Evolutionary conservation across 2,113 vertebrate species (phyloP), one percentile per base, ranked within the genome.

Genomic region (Tenrec ecaudatus): DNA sequence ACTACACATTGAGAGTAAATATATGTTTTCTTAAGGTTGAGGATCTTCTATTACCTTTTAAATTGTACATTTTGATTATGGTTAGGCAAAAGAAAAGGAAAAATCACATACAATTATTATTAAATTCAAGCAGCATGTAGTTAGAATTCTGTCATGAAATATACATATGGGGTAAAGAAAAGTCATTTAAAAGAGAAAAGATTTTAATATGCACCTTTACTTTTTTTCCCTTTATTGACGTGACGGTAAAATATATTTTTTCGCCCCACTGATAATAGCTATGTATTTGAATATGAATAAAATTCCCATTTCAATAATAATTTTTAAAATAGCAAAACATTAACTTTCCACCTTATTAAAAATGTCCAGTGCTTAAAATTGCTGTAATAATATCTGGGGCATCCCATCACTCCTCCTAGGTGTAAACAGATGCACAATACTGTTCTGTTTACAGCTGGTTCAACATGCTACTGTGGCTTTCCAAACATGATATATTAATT

Each of bases 271-370:
- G 86, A 79, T 15, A 62, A 23, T 53, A 91, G 53, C 11, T 84
- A 27, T 73, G 88, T 64, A 33, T 92, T 57, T 91, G 6, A 16
- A 53, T 76, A 89, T 86, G 94, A 93, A 89, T 64, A 79, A 29
- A 88, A 75, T 1, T 36, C 8, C 5, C 2, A 92, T 15, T 94
- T 90, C 57, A 62, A 33, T 77, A 5, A 20, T 60, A 93, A 11
- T 89, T 93, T 91, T 4, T 0, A 8, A 91, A 87, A 23, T 84
- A 11, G 0, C 68, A 95, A 79, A 93, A 5, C 71, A 94, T 90
- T 93, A 92, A 89, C 69, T 82, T 89, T 31, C 20, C 25, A 64
- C 83, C 19, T 86, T 88, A 80, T 40, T 57, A 87, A 88, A 69
- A 29, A 15, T 66, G 66, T 29, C 1, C 16, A 83, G 43, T 53